Conservation (phyloP, 1,140 invertebrate species). For the Drosophila sturtevanti region DNA sequence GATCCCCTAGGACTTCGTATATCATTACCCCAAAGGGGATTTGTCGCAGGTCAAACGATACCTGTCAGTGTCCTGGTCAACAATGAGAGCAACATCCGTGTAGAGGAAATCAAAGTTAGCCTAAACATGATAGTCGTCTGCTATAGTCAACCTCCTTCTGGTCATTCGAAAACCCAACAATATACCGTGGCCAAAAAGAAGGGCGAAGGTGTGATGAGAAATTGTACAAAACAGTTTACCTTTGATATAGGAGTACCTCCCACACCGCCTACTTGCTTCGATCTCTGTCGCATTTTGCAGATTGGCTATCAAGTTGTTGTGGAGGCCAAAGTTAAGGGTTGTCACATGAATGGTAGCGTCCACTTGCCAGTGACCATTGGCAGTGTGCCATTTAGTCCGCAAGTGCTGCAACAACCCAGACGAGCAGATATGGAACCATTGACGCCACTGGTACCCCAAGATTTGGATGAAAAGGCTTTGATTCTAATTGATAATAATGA, state of each 20-base stretch:
- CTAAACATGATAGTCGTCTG: constrained; percentile 83
- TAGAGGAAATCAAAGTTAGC: constrained; percentile 83
- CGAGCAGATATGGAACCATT: constrained; percentile 15
- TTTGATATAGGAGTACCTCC: constrained; percentile 86
- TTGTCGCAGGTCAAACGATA: constrained; percentile 71
- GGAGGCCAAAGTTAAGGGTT: constrained; percentile 75
- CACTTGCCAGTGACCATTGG: constrained; percentile 84
- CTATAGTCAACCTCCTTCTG: constrained; percentile 83
- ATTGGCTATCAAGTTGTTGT: constrained; percentile 88
- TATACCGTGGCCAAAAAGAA: constrained; percentile 84
- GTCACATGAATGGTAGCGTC: constrained; percentile 83
- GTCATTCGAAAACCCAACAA: constrained; percentile 84
- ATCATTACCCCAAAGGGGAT: constrained; percentile 67
- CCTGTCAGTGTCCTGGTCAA: constrained; percentile 52
- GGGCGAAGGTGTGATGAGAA: constrained; percentile 83
- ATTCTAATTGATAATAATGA: constrained; percentile 31
- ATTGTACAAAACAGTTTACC: constrained; percentile 51
- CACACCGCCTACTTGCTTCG: constrained; percentile 88
- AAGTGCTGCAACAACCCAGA: constrained; percentile 33
- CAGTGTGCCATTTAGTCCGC: constrained; percentile 83
- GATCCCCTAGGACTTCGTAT: constrained; percentile 57
- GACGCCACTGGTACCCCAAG: constrained; percentile 33
- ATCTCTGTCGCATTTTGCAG: constrained; percentile 88
- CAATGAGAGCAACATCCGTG: constrained; percentile 83
- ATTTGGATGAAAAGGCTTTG: constrained; percentile 56